Base-by-base conservation (phyloP, 1,140 invertebrate genomes). In the Lordiphosa clarofinis region DNA sequence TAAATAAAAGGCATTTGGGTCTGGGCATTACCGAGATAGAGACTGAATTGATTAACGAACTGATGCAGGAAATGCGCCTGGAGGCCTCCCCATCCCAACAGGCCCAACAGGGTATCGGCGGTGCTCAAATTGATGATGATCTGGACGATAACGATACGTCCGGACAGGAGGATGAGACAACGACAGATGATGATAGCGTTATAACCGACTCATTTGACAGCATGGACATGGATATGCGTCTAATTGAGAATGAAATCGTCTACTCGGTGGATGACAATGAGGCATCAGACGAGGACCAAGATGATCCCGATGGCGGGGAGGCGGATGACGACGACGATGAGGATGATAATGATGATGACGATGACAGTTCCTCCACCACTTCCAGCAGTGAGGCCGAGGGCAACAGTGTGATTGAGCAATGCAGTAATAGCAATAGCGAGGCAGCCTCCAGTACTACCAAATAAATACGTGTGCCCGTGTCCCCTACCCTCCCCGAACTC, bases 341-440 rank as follows among this genome's bases (percentile, higher is more conserved):
- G 4, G 55, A 58, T 12, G 54, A 59, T 4, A 68, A 63, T 6
- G 55, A 58, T 12, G 54, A 59, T 5, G 73, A 64, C 13, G 70
- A 69, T 9, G 49, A 44, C 56, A 76, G 65, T 28, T 81, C 75
- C 12, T 73, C 74, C 13, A 74, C 72, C 5, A 76, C 62, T 43
- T 67, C 72, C 6, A 81, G 66, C 31, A 86, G 79, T 43, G 79
- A 87, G 42, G 81, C 73, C 4, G 86, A 87, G 31, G 84, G 64
- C n/a, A 86, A 87, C 55, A 87, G 86, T 55, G 86, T 87, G 35
- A 87, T 87, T 28, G 84, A 87, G 48, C 86, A 87, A 44, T 78
- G 79, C 61, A 86, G 76, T 57, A 82, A 84, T 52, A 84, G 76
- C 64, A 82, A 84, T 52, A 84, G 76, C 39, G 76, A 82, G 44